phyloP scores from a whole-genome alignment of 2,797 vertebrate genomes.

The Cetoscarus ocellatus region DNA sequence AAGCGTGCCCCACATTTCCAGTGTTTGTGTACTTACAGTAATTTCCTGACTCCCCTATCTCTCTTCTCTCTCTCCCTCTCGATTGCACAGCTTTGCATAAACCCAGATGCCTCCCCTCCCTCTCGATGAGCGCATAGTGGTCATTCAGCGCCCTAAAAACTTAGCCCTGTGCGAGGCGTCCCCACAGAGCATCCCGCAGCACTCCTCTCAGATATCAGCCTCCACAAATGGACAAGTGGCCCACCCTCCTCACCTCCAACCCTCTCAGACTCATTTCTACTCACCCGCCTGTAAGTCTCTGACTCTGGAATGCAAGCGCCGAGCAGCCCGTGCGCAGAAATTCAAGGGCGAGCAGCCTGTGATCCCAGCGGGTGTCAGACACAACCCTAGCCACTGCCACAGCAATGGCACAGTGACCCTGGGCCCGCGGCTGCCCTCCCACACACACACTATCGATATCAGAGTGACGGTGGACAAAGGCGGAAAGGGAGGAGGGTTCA shows the following conservation, averaged over 20 bases:
- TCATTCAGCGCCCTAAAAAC: slow-evolving; percentile 88
- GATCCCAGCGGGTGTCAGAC: slow-evolving; percentile 59
- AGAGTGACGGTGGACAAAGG: slow-evolving; percentile 83
- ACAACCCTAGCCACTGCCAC: slow-evolving; percentile 79
- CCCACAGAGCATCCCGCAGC: slow-evolving; percentile 77
- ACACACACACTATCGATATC: slow-evolving; percentile 87
- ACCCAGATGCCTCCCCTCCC: slow-evolving; percentile 88
- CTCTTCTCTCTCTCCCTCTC: slow-evolving; percentile 57
- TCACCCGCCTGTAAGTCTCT: slow-evolving; percentile 74
- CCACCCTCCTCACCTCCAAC: slow-evolving; percentile 71
- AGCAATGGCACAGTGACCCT: slow-evolving; percentile 85
- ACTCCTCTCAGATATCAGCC: slow-evolving; percentile 75
- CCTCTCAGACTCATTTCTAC: slow-evolving; percentile 72
- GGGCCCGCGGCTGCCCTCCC: slow-evolving; percentile 79
- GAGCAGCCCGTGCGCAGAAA: slow-evolving; percentile 74
- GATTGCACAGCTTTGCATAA: slow-evolving; percentile 76
- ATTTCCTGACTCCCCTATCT: slow-evolving; percentile 42
- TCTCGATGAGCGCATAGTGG: slow-evolving; percentile 88
- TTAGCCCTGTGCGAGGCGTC: slow-evolving; percentile 83
- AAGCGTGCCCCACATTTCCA: slow-evolving; percentile 52
- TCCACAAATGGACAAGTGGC: slow-evolving; percentile 71
- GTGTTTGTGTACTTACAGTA: slow-evolving; percentile 13
- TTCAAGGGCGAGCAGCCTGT: slow-evolving; percentile 72
- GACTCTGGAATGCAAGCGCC: slow-evolving; percentile 84
- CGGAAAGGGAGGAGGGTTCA: slow-evolving; percentile 65